Conservation (phyloP, 1,140 invertebrate genomes). For the Apis laboriosa region DNA sequence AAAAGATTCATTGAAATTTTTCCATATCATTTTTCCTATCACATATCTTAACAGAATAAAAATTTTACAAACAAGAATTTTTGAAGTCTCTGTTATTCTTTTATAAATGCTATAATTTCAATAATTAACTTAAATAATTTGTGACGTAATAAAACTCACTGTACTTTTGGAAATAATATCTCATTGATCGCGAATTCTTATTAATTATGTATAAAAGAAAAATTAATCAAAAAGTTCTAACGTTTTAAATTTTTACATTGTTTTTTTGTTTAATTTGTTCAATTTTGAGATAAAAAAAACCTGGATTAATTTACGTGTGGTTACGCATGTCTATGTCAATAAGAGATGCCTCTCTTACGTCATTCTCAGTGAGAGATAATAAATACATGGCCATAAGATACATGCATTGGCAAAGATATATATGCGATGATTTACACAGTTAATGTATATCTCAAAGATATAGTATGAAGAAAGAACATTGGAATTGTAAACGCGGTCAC, state of each 20-base stretch:
- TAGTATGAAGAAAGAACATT: background rate
- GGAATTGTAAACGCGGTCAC: background rate
- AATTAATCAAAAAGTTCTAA: too few relatives aligned
- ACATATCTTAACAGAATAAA: background rate
- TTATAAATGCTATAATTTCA: background rate
- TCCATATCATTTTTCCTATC: background rate
- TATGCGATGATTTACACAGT: conserved; percentile 2
- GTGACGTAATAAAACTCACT: background rate
- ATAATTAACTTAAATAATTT: background rate
- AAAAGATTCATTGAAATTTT: background rate
- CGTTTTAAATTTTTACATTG: background rate
- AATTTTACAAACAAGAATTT: background rate
- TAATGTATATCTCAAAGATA: background rate
- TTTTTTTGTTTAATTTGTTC: background rate
- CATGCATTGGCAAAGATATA: conserved; percentile 25
- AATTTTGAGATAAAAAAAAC: background rate
- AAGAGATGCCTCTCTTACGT: conserved; percentile 42
- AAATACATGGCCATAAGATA: background rate
- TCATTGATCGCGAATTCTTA: background rate
- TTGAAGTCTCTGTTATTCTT: background rate
- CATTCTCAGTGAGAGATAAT: background rate
- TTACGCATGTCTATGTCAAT: conserved; percentile 54
- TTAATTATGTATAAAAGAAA: background rate
- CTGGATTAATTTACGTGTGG: conserved; percentile 9
- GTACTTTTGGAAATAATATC: background rate